These are phyloP conservation scores for Triplophysa yarkandensis DNA, from an alignment of 2,797 vertebrate genomes.

Conservation along the genomic window DNA sequence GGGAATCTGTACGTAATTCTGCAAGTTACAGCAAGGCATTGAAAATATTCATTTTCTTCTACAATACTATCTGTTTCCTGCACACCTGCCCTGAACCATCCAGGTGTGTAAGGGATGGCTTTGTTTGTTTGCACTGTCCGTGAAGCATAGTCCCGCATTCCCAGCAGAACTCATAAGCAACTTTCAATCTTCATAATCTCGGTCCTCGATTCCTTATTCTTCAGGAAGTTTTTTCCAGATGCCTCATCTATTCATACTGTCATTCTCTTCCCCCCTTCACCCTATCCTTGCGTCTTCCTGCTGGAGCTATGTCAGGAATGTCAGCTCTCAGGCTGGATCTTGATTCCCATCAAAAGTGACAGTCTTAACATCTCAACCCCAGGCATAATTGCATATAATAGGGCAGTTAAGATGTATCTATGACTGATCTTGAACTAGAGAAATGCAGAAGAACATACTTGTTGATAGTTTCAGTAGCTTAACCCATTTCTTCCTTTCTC, in stretches of 20 bases:
- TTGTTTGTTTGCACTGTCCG: conserved; percentile 3
- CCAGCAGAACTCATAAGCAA: conserved; percentile 21
- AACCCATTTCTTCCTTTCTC: conserved; percentile 37
- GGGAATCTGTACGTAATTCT: neutral
- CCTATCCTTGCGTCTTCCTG: conserved; percentile 27
- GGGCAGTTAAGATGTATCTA: conserved; percentile 6
- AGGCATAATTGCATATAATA: conserved; percentile 30
- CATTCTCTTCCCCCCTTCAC: conserved; percentile 41
- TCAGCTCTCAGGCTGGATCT: conserved; percentile 60
- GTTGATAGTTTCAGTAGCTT: conserved; percentile 31
- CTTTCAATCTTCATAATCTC: conserved; percentile 32
- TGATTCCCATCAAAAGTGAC: conserved; percentile 62
- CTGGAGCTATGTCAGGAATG: conserved; percentile 69
- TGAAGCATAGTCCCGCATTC: conserved; percentile 16
- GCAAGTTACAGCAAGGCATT: conserved; percentile 9
- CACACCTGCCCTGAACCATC: conserved; percentile 19
- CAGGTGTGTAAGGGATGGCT: conserved; percentile 5
- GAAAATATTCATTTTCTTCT: neutral
- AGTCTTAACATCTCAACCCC: conserved; percentile 41
- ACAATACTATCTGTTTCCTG: neutral
- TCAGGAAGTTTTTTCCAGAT: conserved; percentile 51
- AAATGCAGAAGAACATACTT: conserved; percentile 49
- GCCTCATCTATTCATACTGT: conserved; percentile 51
- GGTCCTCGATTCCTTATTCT: conserved; percentile 39
- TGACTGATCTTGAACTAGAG: conserved; percentile 34